These are phyloP conservation scores for Oligia strigilis DNA, from an alignment of 2,888 invertebrate species.

Conservation along the genomic window DNA sequence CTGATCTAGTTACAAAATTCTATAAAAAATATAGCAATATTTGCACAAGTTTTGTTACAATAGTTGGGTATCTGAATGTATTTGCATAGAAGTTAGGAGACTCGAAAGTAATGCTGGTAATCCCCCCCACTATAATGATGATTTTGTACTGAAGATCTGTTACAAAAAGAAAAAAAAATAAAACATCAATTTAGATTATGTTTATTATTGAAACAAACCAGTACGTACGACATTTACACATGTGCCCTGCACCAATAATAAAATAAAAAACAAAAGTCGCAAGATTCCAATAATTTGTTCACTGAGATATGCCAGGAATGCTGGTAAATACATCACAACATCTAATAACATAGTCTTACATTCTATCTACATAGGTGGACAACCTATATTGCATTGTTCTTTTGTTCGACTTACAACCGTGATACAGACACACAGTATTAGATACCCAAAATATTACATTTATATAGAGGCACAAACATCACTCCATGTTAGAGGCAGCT, in stretches of 20 bases:
- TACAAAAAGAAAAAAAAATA: slow-evolving; percentile 24
- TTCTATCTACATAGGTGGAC: slow-evolving; percentile 51
- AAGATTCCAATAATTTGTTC: slow-evolving; percentile 68
- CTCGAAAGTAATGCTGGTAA: not conserved
- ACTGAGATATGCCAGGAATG: slow-evolving; percentile 73
- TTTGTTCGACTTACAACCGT: slow-evolving; percentile 34
- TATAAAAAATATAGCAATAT: not conserved
- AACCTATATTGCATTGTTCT: slow-evolving; percentile 24
- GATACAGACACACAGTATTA: slow-evolving; percentile 48
- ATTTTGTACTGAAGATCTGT: slow-evolving; percentile 35
- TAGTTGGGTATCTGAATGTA: not conserved
- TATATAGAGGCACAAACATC: slow-evolving; percentile 38
- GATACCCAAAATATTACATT: slow-evolving; percentile 40
- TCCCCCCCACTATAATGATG: slow-evolving; percentile 40
- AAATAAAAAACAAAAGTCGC: slow-evolving; percentile 70
- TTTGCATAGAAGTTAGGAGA: not conserved
- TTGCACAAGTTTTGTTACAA: not conserved
- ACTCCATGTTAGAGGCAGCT: slow-evolving; percentile 13
- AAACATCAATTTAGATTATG: slow-evolving; percentile 47
- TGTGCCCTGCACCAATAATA: slow-evolving; percentile 76
- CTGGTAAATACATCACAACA: slow-evolving; percentile 66
- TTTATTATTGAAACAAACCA: slow-evolving; percentile 76
- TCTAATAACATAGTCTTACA: slow-evolving; percentile 64
- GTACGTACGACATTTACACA: slow-evolving; percentile 68
- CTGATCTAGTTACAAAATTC: not conserved